Base-by-base conservation (phyloP, 2,888 invertebrate genomes). In the Nemapogon koenigi region DNA sequence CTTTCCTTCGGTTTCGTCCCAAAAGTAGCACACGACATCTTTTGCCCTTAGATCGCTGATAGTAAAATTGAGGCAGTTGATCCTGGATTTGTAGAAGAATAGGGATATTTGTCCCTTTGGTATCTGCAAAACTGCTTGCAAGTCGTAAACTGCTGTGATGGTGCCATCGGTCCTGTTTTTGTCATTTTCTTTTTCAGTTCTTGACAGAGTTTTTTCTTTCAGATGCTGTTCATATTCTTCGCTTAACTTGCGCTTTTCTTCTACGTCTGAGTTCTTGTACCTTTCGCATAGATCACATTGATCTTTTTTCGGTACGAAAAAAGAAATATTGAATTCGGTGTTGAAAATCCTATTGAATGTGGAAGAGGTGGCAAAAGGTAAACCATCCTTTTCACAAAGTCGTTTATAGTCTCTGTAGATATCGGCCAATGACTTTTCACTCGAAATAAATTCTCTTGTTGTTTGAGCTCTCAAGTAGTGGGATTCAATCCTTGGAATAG, bases 321-420 rank as follows among this genome's bases (percentile, higher is more conserved):
- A 51, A 18, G 39, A 42, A 46, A 51, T 46, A 38, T 50, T 47
- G 29, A 47, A 51, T 15, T 50, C 38, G 4, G 13, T 33, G 35
- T 50, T 48, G 22, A 52, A 50, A 31, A 49, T 52, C 3, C 49
- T 33, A 15, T 39, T 41, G 27, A 49, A 49, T 25, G 49, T 46
- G 16, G 46, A 41, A 22, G 25, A 14, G 3, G 43, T 19, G 10
- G 47, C 43, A 39, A 28, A 13, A 8, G 37, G 28, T 41, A 45
- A 36, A 15, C 37, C 17, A 16, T 46, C 14, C n/a, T 26, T 17
- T 39, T 43, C 38, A n/a, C 43, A 42, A 11, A 36, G 16, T 15
- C 31, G 16, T 45, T 44, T 45, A 32, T 47, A 48, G 38, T 49
- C 48, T 15, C 45, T 35, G 25, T 50, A 47, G 15, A 51, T 26